Base-by-base conservation (phyloP, 1,140 invertebrate species). In the Drosophila novamexicana region DNA sequence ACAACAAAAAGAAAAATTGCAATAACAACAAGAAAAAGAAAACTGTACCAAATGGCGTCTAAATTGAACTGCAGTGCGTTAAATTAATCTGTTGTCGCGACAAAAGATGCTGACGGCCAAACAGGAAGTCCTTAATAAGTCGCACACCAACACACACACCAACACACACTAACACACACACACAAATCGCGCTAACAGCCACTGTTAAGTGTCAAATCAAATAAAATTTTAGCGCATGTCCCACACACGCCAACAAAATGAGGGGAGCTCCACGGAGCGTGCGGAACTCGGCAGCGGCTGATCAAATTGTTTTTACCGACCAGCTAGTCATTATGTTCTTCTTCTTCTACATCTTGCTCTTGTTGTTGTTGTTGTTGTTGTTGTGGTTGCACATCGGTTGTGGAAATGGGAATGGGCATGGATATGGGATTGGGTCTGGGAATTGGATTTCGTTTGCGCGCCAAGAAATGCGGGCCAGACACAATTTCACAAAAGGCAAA, bases 61-160 rank as follows among this genome's bases (percentile, higher is more conserved):
- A 78, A 90, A 90, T 90, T 90, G 77, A 90, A 90, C 88, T 90
- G 88, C 88, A 83, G 75, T 56, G 64, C 65, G 77, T 72, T 88
- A 77, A 83, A 90, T 90, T 90, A 90, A 91, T 90, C 79, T 90
- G 88, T 91, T 91, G 88, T 78, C 77, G 88, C 77, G 86, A 90
- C 86, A 90, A 86, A 75, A 82, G 64, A 59, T 69, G 80, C 79
- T 81, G 77, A 81, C 75, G 67, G 59, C 37, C 68, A 83, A 83
- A 89, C 84, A 78, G 84, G 84, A 89, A 89, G 84, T 89, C 84
- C 84, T 89, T 89, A 89, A 89, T 89, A 89, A 89, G 75, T 71
- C 49, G 34, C 62, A 66, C 57, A 73, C 39, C 62, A 52, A 50
- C 37, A 61, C 39, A 44, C 50, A 47, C 37, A 45, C 40, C 0